Evolutionary conservation across 2,888 invertebrate species (phyloP), one percentile per base, ranked within the genome.

Genomic region (Frankliniella intonsa): DNA sequence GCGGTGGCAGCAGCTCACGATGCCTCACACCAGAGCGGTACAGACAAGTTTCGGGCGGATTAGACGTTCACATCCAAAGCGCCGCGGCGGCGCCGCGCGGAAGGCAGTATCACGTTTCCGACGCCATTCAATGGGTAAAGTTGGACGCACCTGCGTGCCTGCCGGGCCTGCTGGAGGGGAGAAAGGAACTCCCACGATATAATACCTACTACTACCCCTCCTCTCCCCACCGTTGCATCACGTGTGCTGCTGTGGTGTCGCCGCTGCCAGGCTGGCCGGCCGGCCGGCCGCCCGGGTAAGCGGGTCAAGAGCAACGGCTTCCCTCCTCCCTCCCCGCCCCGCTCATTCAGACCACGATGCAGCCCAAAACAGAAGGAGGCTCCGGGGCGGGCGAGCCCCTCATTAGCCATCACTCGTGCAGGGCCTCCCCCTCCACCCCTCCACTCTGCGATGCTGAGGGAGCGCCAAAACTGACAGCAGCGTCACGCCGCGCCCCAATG

Each of bases 301-400:
- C 69, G 25, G 69, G 69, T 76, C 69, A 76, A 76, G 69, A 76
- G 22, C 69, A 76, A 76, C 69, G 11, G 25, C 69, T 76, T 76
- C 25, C 9, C 12, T 76, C 69, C 12, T 76, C 69, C 25, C 69
- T 10, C 69, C 25, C 69, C 5, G 12, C 25, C 69, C 17, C 55
- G 12, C 55, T 55, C 55, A 38, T 38, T 38, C 38, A 38, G 38
- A 38, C 38, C 38, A 5, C 38, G 38, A 38, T 38, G 38, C 38
- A 38, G 38, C 38, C 38, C 38, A 38, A 38, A 38, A 38, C 38
- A 38, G 38, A 38, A 38, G 38, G 38, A 38, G 38, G 3, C 38
- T 38, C 38, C 38, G n/a, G n/a, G n/a, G n/a, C n/a, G n/a, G n/a
- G 38, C 38, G 38, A 38, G 38, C 38, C 38, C 38, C 38, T 38